phyloP scores from a whole-genome alignment of 2,113 vertebrate species.

The Ahaetulla prasina region DNA sequence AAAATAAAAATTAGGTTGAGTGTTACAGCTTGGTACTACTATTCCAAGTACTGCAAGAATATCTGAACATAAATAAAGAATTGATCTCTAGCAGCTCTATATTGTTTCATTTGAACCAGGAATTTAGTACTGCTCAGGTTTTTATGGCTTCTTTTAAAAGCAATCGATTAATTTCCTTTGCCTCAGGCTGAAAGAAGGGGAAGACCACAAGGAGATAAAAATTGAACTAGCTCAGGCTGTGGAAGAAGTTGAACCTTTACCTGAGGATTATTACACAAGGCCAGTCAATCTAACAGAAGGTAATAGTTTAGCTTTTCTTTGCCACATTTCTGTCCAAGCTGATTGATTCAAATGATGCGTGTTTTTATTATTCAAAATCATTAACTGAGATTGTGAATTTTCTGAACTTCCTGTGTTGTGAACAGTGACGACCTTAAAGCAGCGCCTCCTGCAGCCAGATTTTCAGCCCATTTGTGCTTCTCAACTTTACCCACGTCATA shows the following conservation, averaged over 20 bases:
- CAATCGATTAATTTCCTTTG: slow-evolving; percentile 2
- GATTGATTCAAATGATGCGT: background rate
- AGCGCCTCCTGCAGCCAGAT: slow-evolving; percentile 94
- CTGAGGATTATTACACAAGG: slow-evolving; percentile 93
- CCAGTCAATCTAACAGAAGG: slow-evolving; percentile 92
- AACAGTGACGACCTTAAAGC: slow-evolving; percentile 90
- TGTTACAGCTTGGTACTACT: background rate
- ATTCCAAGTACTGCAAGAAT: background rate
- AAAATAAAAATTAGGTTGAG: background rate
- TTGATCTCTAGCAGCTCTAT: background rate
- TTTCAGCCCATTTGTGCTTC: slow-evolving; percentile 91
- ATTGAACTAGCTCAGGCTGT: slow-evolving; percentile 90
- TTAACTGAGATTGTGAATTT: slow-evolving; percentile 20
- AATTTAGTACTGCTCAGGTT: background rate
- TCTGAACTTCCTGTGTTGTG: slow-evolving; percentile 26
- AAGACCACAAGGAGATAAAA: slow-evolving; percentile 95
- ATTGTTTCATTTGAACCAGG: background rate
- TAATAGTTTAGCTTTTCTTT: slow-evolving; percentile 49
- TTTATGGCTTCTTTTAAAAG: background rate
- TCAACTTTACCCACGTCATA: slow-evolving; percentile 95
- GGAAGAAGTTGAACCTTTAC: slow-evolving; percentile 93
- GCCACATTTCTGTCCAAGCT: background rate
- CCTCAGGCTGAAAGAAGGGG: slow-evolving; percentile 91
- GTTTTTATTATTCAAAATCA: background rate
- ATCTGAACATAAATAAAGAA: background rate